phyloP scores from a whole-genome alignment of 2,888 invertebrate genomes.

The Amphipyra tragopoginis region DNA sequence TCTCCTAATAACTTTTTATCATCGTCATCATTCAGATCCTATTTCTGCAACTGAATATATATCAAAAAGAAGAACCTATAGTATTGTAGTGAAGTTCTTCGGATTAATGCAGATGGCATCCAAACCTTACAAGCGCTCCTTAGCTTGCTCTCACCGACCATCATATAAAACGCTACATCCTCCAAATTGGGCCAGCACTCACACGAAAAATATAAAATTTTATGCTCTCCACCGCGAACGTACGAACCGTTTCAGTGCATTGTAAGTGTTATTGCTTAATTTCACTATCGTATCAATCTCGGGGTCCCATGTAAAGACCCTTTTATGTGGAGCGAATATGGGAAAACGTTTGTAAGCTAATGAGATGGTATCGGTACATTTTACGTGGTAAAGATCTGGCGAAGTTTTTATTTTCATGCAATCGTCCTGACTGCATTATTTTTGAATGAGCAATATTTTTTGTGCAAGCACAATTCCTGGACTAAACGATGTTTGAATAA shows the following conservation, averaged over 20 bases:
- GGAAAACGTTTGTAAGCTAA: constrained; percentile 40
- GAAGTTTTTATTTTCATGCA: not conserved
- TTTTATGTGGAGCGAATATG: constrained; percentile 52
- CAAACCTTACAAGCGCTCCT: too few species aligned
- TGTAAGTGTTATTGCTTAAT: constrained; percentile 89
- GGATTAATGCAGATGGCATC: too few species aligned
- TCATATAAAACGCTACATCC: constrained; percentile 58
- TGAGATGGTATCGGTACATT: constrained; percentile 24
- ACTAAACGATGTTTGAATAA: too few species aligned
- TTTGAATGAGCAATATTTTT: too few species aligned
- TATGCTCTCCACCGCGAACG: constrained; percentile 79
- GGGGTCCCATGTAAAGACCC: constrained; percentile 55
- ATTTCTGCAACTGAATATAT: too few species aligned
- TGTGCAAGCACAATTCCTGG: not conserved
- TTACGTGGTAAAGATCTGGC: constrained; percentile 2
- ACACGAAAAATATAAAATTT: constrained; percentile 86
- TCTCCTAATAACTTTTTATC: too few species aligned
- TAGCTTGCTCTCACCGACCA: too few species aligned
- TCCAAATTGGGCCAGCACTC: constrained; percentile 34
- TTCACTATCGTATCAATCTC: constrained; percentile 81
- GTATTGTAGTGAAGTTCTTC: too few species aligned
- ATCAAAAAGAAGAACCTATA: too few species aligned
- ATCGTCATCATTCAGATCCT: too few species aligned
- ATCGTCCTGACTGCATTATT: too few species aligned
- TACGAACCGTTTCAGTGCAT: constrained; percentile 74